A percentile compares a stretch with the other conserved stretches of the same genome.
Conservation (phyloP, 2,888 invertebrate species). For the Ichneumon xanthorius region DNA sequence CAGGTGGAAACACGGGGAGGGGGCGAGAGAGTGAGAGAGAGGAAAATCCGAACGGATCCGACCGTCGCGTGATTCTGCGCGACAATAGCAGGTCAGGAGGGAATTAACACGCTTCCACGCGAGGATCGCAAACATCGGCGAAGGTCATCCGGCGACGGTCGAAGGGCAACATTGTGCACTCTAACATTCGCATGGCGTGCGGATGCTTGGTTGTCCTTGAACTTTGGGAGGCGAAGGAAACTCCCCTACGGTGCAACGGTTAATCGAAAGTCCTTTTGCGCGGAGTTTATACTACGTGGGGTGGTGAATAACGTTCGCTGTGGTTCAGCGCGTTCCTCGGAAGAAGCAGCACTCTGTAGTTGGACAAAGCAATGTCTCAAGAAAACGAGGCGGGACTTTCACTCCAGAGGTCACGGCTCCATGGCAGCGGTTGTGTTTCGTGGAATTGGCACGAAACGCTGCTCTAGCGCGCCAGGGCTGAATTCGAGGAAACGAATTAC, state of each 20-base stretch:
- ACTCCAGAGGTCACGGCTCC: neutral
- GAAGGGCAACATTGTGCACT: constrained; percentile 35
- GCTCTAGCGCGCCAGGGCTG: neutral
- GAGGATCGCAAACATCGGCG: neutral
- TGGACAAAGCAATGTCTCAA: neutral
- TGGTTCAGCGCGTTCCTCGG: neutral
- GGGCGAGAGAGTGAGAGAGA: constrained; percentile 18
- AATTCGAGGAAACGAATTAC: constrained; percentile 9
- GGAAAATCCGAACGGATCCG: constrained; percentile 6
- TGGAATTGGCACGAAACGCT: neutral
- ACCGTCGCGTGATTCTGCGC: constrained; percentile 17
- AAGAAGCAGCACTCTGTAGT: neutral
- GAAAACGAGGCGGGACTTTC: neutral
- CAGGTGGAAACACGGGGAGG: constrained; percentile 58
- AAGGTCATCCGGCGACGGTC: neutral
- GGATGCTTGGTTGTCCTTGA: neutral
- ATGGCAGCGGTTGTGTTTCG: neutral
- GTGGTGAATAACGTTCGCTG: neutral
- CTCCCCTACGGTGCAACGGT: neutral
- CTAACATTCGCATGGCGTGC: neutral
- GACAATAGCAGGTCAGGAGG: neutral
- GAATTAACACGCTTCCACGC: neutral
- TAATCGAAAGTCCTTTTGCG: neutral
- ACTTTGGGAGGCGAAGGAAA: constrained; percentile 2
- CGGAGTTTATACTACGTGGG: neutral